Base-by-base conservation (phyloP, 2,888 invertebrate species). In the Aromia moschata region DNA sequence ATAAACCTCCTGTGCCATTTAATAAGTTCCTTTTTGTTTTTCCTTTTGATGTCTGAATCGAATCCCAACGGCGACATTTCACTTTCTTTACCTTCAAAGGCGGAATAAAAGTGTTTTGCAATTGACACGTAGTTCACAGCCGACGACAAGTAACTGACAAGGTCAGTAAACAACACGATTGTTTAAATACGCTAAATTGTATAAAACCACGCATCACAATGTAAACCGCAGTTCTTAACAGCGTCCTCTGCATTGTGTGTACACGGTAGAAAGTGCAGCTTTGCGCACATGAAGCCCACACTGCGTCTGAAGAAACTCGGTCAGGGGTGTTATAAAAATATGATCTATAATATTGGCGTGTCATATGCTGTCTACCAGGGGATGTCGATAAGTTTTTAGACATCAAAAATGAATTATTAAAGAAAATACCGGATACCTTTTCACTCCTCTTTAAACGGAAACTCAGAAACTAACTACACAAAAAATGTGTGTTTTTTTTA, bases 301-400 rank as follows among this genome's bases (percentile, higher is more conserved):
- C 67, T 60, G 20, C 55, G 64, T 65, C 69, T 67, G 62, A 44
- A 52, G 64, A 58, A 69, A 64, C 62, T 68, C 67, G 67, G 69
- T 69, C 69, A 69, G 62, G 69, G 67, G 62, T 64, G 62, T 62
- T 44, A 52, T 56, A 62, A 64, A 59, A 59, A 59, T 56, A 16
- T 33, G 53, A 17, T 1, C 4, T 18, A n/a, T 25, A 15, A 36
- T 18, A 20, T 15, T 25, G 15, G 14, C 38, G 15, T 7, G 18
- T 33, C 14, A 11, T n/a, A n/a, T n/a, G n/a, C n/a, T n/a, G n/a
- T n/a, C n/a, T n/a, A n/a, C n/a, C n/a, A n/a, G n/a, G n/a, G n/a
- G n/a, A n/a, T n/a, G n/a, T n/a, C n/a, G n/a, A n/a, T n/a, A n/a
- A n/a, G n/a, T n/a, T n/a, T n/a, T n/a, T n/a, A n/a, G n/a, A n/a